Conservation (phyloP, 2,888 invertebrate species). For the Melieria picta region DNA sequence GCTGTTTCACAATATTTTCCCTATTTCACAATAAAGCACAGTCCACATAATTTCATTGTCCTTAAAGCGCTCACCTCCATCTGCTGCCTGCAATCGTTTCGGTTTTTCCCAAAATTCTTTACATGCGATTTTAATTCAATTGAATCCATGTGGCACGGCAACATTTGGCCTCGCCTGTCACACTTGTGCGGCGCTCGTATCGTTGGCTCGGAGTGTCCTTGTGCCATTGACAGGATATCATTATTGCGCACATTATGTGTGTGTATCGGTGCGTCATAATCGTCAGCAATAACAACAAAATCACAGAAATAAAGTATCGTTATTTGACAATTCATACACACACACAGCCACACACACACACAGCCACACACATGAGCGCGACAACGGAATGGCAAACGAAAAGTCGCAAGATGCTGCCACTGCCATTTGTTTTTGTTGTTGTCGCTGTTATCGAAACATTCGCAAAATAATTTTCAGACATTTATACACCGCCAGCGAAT, state of each 20-base stretch:
- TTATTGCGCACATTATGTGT: constrained; percentile 58
- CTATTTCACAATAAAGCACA: no score
- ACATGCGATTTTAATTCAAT: no score
- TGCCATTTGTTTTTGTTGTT: not conserved
- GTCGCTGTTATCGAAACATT: constrained; percentile 21
- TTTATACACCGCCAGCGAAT: constrained; percentile 25
- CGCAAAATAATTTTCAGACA: constrained; percentile 29
- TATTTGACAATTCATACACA: constrained; percentile 22
- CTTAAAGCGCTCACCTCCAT: no score
- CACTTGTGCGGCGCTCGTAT: no score
- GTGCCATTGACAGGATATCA: constrained; percentile 62
- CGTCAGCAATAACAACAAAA: constrained; percentile 38
- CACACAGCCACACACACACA: constrained; percentile 28
- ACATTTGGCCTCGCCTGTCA: no score
- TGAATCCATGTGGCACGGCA: no score
- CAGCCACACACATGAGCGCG: constrained; percentile 46
- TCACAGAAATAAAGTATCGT: constrained; percentile 40
- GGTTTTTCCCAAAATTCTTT: no score
- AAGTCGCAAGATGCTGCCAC: constrained; percentile 50
- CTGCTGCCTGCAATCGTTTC: no score
- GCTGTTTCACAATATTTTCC: no score
- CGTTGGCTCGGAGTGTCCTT: constrained; percentile 27
- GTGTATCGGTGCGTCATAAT: constrained; percentile 51
- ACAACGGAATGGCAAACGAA: constrained; percentile 21
- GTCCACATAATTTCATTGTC: no score